A percentile compares a stretch with the other conserved stretches of the same genome.
Evolutionary conservation across 2,888 invertebrate genomes (phyloP).

Genomic region (Mantis religiosa): DNA sequence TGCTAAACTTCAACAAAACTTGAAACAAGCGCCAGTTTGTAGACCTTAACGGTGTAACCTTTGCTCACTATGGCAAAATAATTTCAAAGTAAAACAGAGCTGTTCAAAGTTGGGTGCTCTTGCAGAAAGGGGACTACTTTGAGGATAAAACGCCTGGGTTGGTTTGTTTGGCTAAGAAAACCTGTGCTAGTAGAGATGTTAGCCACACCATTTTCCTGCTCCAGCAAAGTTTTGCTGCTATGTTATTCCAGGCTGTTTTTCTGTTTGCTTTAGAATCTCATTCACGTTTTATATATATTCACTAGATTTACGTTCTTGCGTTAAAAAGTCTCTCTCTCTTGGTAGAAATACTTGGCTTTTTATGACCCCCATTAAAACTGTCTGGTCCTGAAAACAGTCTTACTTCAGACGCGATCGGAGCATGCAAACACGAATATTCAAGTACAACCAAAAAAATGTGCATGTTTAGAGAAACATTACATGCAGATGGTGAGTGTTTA

Average conservation of each 20-base stretch:
- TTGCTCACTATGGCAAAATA: not conserved
- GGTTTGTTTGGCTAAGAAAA: not conserved
- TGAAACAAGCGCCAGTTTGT: not conserved
- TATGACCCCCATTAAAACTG: not conserved
- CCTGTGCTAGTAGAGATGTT: not conserved
- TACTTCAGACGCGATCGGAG: not conserved
- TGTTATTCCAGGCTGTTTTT: not conserved
- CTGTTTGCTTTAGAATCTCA: not conserved
- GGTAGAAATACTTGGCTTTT: not conserved
- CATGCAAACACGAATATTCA: not conserved
- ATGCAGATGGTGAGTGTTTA: no score
- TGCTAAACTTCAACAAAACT: not conserved
- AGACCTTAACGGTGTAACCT: not conserved
- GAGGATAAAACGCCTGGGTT: not conserved
- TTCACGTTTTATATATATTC: not conserved
- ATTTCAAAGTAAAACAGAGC: not conserved
- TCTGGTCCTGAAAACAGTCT: not conserved
- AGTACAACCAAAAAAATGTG: no score
- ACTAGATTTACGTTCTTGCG: not conserved
- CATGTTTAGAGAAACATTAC: no score
- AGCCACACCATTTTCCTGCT: not conserved
- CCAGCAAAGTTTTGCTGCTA: not conserved
- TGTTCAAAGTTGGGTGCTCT: not conserved
- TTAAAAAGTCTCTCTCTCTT: not conserved
- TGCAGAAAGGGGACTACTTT: not conserved